Base-by-base conservation (phyloP, 1,140 invertebrate genomes). In the Campodea augens region DNA sequence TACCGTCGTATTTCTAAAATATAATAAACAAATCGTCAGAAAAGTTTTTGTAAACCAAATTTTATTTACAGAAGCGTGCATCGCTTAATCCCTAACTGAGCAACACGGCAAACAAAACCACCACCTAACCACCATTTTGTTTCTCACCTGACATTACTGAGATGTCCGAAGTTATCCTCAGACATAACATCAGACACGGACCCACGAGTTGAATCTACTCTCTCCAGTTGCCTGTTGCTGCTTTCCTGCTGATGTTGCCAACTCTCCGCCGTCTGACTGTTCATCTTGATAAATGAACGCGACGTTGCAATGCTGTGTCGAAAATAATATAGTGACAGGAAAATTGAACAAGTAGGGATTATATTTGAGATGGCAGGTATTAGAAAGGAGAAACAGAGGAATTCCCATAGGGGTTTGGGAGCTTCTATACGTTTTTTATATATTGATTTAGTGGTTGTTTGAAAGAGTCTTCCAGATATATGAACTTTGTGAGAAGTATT, bases 231-330 rank as follows among this genome's bases (percentile, higher is more conserved):
- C 7, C 22, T 44, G 40, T 15, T 69, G 69, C 50, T 68, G 72
- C 27, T 58, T 59, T 53, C 51, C 42, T 45, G 22, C 48, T 37
- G 43, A 22, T 13, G 45, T 43, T 24, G 49, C 45, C 10, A 41
- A 40, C 18, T 43, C 47, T 47, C 60, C 65, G 58, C 70, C 18
- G 77, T 75, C 57, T 85, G 75, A 57, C 84, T 89, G 59, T 87
- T 90, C 36, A 81, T 84, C 65, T 87, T 87, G 53, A 90, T 89
- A 55, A 89, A 89, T 1, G 83, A 83, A 57, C 86, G 86, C 0
- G 84, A 86, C n/a, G 78, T 78, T 24, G 73, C 70, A 61, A 81
- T 59, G 51, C 68, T 70, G 39, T 7, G n/a, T n/a, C n/a, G n/a
- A 15, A 38, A 41, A 43, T 38, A n/a, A 36, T 20, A 18, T 22